Conservation (phyloP, 2,797 vertebrate genomes). For the Dendrocincla fuliginosa region DNA sequence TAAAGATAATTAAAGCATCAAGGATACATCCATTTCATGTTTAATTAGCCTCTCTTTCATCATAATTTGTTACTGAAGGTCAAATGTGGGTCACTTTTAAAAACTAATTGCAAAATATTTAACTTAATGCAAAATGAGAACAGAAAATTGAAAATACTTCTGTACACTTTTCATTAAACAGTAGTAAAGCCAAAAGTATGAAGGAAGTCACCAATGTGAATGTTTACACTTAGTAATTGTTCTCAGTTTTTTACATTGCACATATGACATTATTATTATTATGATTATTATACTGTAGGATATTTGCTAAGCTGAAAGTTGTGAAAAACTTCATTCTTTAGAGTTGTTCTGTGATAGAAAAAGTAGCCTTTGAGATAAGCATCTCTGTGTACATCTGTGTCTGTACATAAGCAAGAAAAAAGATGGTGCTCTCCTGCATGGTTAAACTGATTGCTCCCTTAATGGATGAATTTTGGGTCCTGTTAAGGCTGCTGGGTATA, state of each 20-base stretch:
- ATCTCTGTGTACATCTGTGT: no score
- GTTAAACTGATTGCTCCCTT: not conserved
- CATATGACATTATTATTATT: not conserved
- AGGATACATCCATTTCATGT: constrained; percentile 12
- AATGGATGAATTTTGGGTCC: not conserved
- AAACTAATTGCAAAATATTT: constrained; percentile 12
- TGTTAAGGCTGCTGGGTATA: not conserved
- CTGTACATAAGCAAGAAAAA: not conserved
- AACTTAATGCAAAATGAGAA: not conserved
- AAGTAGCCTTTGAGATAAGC: not conserved
- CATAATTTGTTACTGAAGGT: constrained; percentile 16
- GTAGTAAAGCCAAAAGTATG: not conserved
- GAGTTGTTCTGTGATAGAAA: not conserved
- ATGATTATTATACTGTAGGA: not conserved
- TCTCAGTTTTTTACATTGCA: not conserved
- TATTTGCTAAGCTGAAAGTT: not conserved
- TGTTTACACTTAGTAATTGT: not conserved
- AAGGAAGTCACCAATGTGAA: not conserved
- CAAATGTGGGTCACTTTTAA: not conserved
- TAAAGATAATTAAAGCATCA: constrained; percentile 48
- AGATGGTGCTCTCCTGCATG: not conserved
- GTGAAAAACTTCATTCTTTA: not conserved
- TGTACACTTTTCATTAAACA: not conserved
- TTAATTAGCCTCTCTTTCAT: constrained; percentile 53
- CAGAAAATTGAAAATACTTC: not conserved